Conservation (phyloP, 2,113 vertebrate species). For the Phainopepla nitens region DNA sequence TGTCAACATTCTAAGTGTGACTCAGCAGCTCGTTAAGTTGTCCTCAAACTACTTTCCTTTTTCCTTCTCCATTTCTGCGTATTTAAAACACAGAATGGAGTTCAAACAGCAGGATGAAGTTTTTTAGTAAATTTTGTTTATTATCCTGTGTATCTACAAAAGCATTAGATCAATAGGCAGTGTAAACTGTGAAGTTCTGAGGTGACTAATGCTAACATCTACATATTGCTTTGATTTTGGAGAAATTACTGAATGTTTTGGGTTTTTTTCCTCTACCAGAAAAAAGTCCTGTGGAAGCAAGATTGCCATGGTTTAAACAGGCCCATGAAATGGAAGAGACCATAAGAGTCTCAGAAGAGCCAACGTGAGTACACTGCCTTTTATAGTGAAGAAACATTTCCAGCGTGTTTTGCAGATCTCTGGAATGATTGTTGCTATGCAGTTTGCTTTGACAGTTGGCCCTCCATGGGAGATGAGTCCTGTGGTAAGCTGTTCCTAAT, state of each 20-base stretch:
- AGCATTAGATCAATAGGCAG: not conserved
- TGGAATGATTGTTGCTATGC: not conserved
- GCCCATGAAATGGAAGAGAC: constrained; percentile 89
- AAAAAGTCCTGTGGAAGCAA: constrained; percentile 86
- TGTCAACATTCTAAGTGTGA: not conserved
- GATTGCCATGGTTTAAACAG: constrained; percentile 88
- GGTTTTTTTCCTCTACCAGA: constrained; percentile 65
- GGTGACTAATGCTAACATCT: not conserved
- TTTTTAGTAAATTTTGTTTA: not conserved
- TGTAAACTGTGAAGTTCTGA: not conserved
- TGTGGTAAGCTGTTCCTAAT: not conserved
- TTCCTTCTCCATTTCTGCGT: not conserved
- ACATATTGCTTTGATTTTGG: not conserved
- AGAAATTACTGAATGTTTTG: not conserved
- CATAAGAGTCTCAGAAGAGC: constrained; percentile 81
- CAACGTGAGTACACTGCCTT: constrained; percentile 78
- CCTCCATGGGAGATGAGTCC: not conserved
- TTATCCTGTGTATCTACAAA: not conserved
- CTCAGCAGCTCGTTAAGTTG: not conserved
- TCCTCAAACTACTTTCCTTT: not conserved
- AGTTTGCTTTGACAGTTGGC: constrained; percentile 29
- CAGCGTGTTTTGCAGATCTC: not conserved
- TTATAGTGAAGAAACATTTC: not conserved
- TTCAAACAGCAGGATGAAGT: not conserved
- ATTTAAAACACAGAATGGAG: not conserved